These are phyloP conservation scores for Anoplopoma fimbria DNA, from an alignment of 2,113 vertebrate species.

Conservation along the genomic window DNA sequence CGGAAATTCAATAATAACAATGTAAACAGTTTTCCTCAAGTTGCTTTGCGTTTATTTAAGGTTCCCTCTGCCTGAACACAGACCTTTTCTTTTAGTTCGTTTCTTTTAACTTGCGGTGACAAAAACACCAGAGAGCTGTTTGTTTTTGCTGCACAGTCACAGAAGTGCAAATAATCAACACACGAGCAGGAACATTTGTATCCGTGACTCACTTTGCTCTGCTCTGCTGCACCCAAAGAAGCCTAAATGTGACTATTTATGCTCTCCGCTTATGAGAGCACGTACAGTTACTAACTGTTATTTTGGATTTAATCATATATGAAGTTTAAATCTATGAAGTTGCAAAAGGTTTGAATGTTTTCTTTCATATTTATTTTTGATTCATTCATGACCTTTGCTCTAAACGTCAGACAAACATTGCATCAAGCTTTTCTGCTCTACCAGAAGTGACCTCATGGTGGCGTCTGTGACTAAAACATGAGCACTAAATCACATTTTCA, in stretches of 20 bases:
- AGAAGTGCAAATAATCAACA: background rate
- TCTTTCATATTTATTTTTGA: background rate
- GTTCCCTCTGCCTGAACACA: background rate
- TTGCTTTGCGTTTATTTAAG: background rate
- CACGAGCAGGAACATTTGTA: background rate
- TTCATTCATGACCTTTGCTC: background rate
- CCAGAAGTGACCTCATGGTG: conserved; percentile 62
- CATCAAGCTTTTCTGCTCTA: background rate
- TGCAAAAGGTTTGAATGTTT: background rate
- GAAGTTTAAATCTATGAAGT: background rate
- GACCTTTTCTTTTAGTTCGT: background rate
- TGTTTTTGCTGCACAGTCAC: background rate
- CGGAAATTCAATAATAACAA: too few relatives aligned
- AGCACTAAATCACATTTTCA: background rate
- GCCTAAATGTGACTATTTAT: background rate
- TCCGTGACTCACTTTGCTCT: conserved; percentile 29
- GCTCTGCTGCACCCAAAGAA: background rate
- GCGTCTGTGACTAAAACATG: conserved; percentile 49
- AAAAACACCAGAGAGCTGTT: background rate
- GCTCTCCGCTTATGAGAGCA: background rate
- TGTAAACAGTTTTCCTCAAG: too few relatives aligned
- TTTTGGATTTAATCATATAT: too few relatives aligned
- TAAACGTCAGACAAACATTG: background rate
- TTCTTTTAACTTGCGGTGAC: background rate
- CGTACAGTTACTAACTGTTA: too few relatives aligned